Evolutionary conservation across 2,113 vertebrate species (phyloP).

Genomic region (Pseudonaja textilis): DNA sequence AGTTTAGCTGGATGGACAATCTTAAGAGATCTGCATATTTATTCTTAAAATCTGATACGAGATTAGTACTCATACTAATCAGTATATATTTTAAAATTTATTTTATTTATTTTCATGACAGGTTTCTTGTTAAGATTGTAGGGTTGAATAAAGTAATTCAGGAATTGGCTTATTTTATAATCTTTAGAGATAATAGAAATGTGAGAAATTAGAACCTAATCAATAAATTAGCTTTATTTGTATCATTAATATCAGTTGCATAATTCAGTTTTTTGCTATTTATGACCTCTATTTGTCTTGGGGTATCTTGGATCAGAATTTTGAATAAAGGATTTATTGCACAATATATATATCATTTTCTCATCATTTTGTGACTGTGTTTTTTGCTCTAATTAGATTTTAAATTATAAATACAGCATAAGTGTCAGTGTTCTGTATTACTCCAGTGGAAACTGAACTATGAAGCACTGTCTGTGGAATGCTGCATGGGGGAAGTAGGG

Average conservation of each 20-base stretch:
- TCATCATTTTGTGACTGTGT: not conserved
- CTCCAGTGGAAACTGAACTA: not conserved
- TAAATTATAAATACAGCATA: not conserved
- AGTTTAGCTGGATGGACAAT: not conserved
- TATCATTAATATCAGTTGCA: not conserved
- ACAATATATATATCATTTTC: not conserved
- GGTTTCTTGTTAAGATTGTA: not conserved
- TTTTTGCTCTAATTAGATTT: not conserved
- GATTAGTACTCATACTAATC: not conserved
- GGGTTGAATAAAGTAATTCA: not conserved
- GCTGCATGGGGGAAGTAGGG: not conserved
- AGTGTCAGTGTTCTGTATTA: not conserved
- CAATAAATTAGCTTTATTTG: not conserved
- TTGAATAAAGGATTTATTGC: not conserved
- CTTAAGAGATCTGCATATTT: not conserved
- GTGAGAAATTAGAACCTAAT: not conserved
- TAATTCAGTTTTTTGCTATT: not conserved
- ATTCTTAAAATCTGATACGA: not conserved
- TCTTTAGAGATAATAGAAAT: not conserved
- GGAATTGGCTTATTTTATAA: not conserved
- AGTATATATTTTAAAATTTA: not conserved
- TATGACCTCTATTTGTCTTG: not conserved
- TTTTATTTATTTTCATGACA: not conserved
- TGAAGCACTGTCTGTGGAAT: not conserved
- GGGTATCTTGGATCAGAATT: not conserved